These are phyloP conservation scores for Siderastrea siderea DNA, from an alignment of 92 coral and sea anemone genomes.

Conservation along the genomic window DNA sequence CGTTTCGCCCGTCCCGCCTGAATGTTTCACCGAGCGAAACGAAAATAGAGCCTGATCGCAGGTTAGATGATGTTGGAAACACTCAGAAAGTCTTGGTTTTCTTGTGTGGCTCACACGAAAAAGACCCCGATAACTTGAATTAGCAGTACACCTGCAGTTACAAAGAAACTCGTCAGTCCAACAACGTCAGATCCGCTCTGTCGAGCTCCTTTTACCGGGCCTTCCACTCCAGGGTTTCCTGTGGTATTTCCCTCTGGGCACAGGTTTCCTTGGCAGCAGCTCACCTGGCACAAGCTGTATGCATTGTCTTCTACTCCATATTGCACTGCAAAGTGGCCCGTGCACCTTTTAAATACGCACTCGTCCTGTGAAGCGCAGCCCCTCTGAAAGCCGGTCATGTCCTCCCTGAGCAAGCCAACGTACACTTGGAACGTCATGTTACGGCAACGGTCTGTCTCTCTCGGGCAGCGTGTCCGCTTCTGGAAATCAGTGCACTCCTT, in stretches of 20 bases:
- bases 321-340: slow-evolving; percentile 48
- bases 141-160: not conserved
- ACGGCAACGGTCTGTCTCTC: slow-evolving; percentile 51
- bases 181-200: slow-evolving; percentile 21
- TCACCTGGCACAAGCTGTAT: slow-evolving; percentile 46
- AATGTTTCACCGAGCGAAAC: no score
- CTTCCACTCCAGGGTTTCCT: not conserved
- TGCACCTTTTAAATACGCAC: slow-evolving; percentile 52
- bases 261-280: slow-evolving; percentile 63
- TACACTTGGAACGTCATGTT: slow-evolving; percentile 71
- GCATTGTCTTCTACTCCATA: slow-evolving; percentile 9
- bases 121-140: not conserved
- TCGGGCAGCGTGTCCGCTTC: slow-evolving; percentile 26
- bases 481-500: slow-evolving; percentile 52
- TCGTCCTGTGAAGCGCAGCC: slow-evolving; percentile 63
- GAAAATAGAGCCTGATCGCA: no score
- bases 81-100: not conserved
- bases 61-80: no score
- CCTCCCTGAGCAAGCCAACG: slow-evolving; percentile 28
- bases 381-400: slow-evolving; percentile 36
- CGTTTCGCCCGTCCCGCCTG: no score
- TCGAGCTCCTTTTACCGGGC: slow-evolving; percentile 71
- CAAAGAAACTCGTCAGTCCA: not conserved
- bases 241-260: slow-evolving; percentile 65
- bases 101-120: not conserved